Conservation (phyloP, 2,888 invertebrate genomes). For the Eupeodes latifasciatus region DNA sequence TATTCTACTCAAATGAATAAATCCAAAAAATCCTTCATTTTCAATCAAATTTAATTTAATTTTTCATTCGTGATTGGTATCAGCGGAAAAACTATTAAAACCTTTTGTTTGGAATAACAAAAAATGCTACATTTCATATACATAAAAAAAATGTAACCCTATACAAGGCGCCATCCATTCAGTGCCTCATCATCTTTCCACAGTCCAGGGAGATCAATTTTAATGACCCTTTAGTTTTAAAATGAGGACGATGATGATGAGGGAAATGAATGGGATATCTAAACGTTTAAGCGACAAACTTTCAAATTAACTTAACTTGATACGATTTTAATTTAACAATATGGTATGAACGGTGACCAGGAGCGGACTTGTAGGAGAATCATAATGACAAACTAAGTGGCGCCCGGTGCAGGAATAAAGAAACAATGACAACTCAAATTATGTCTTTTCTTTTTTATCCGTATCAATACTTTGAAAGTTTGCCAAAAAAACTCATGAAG, state of each 20-base stretch:
- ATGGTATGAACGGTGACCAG: not conserved
- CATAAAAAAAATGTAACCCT: constrained; percentile 23
- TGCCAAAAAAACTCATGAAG: too few species aligned
- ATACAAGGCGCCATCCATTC: constrained; percentile 57
- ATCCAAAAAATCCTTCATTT: constrained; percentile 27
- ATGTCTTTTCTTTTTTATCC: too few species aligned
- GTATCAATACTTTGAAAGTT: too few species aligned
- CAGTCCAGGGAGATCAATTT: constrained; percentile 71
- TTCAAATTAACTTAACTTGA: constrained; percentile 71
- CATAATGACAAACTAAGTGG: too few species aligned
- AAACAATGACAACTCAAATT: too few species aligned
- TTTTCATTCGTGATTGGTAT: constrained; percentile 46
- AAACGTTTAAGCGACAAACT: constrained; percentile 65
- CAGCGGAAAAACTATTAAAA: constrained; percentile 50
- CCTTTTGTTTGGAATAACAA: constrained; percentile 7
- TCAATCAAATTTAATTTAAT: constrained; percentile 34
- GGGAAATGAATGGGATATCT: constrained; percentile 3
- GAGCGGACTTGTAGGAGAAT: not conserved
- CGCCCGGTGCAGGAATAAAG: too few species aligned
- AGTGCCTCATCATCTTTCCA: constrained; percentile 44
- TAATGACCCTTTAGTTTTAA: constrained; percentile 38
- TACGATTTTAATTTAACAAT: constrained; percentile 73
- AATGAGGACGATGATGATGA: not conserved
- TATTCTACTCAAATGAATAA: not conserved
- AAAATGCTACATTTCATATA: constrained; percentile 12